Evolutionary conservation across 2,113 vertebrate species (phyloP).

Genomic region (Cettia cetti): DNA sequence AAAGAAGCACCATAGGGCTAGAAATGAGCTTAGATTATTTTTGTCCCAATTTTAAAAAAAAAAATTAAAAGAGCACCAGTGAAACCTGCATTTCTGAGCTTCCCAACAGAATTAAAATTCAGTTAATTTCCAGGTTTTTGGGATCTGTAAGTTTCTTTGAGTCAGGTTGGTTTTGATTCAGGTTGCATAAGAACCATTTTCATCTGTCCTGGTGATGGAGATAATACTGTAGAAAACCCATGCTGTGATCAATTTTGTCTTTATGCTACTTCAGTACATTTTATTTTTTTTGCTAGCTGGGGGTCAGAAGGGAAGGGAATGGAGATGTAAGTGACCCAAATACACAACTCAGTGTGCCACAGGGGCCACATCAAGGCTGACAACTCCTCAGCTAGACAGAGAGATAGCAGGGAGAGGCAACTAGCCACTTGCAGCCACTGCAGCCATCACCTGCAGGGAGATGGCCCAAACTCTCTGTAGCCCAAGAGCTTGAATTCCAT

Average conservation of each 20-base stretch:
- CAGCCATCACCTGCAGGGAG: background rate
- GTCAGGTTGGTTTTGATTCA: background rate
- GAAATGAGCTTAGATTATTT: background rate
- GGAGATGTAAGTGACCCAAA: background rate
- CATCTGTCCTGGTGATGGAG: background rate
- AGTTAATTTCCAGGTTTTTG: background rate
- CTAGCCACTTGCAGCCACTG: background rate
- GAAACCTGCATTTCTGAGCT: background rate
- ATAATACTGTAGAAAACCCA: background rate
- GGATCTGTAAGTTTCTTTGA: background rate
- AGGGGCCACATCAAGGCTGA: background rate
- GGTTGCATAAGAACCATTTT: background rate
- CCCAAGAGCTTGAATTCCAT: background rate
- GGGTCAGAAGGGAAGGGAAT: background rate
- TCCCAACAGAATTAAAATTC: background rate
- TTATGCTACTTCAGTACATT: background rate
- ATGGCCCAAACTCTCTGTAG: background rate
- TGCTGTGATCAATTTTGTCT: background rate
- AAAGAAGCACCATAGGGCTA: background rate
- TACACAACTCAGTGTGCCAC: background rate
- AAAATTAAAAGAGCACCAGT: background rate
- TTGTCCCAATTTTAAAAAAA: background rate
- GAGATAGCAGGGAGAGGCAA: background rate
- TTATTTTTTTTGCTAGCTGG: background rate
- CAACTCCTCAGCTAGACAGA: background rate